A percentile compares a stretch with the other conserved stretches of the same genome.
Conservation (phyloP, 2,888 invertebrate genomes). For the Synanthedon formicaeformis region DNA sequence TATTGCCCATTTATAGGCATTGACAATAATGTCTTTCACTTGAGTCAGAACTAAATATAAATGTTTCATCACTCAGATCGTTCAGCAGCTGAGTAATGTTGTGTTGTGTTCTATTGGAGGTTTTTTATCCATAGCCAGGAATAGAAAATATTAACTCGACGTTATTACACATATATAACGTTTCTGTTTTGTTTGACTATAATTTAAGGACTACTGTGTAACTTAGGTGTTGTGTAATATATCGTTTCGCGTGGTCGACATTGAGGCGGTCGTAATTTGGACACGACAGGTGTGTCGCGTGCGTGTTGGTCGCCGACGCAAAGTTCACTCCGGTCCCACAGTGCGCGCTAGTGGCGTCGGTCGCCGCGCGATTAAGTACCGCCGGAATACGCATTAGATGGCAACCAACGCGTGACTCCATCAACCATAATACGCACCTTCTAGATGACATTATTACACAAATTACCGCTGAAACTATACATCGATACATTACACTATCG, state of each 20-base stretch:
- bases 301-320: constrained; percentile 12
- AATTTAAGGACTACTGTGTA: too few species aligned
- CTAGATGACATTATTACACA: constrained; percentile 44
- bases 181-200: too few species aligned
- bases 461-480: constrained; percentile 26
- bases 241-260: background rate
- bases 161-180: too few species aligned
- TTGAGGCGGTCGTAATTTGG: background rate
- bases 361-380: constrained; percentile 3
- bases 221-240: too few species aligned
- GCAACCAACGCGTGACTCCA: constrained; percentile 45
- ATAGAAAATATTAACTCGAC: too few species aligned
- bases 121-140: too few species aligned
- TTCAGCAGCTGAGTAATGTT: too few species aligned
- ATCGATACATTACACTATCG: constrained; percentile 21
- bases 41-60: too few species aligned
- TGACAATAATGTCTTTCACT: too few species aligned
- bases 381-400: constrained; percentile 17
- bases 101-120: too few species aligned
- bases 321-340: constrained; percentile 36
- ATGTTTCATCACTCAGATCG: too few species aligned
- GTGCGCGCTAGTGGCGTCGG: constrained; percentile 2
- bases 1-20: background rate
- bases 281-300: constrained; percentile 6
- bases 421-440: constrained; percentile 25